A percentile compares a stretch with the other conserved stretches of the same genome.
phyloP scores from a whole-genome alignment of 2,888 invertebrate species.

The Abscondita cerata region DNA sequence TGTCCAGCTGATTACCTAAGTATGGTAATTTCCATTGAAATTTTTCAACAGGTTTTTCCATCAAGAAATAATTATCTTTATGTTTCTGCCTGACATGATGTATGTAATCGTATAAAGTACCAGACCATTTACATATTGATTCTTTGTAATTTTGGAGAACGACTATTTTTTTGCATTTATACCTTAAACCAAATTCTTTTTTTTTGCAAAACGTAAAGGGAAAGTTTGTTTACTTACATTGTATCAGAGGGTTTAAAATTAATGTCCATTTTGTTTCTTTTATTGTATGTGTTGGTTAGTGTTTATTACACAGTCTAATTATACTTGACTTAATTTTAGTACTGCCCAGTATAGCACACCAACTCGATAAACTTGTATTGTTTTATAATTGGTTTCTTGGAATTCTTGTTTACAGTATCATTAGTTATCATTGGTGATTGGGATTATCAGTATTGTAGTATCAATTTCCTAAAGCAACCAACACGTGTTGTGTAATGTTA shows the following conservation, averaged over 20 bases:
- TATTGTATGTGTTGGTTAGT: too few species aligned
- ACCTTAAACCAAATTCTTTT: constrained; percentile 14
- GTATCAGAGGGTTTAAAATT: background rate
- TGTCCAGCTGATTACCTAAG: constrained; percentile 26
- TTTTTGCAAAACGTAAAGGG: too few species aligned
- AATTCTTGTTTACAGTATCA: background rate
- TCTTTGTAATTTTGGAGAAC: constrained; percentile 21
- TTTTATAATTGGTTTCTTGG: background rate
- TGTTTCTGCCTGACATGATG: constrained; percentile 27
- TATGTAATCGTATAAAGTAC: constrained; percentile 29
- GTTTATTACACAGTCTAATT: too few species aligned
- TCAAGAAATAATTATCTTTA: constrained; percentile 16
- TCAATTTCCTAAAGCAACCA: too few species aligned
- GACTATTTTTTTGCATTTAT: constrained; percentile 31
- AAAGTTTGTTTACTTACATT: constrained; percentile 16
- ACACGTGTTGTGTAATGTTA: too few species aligned
- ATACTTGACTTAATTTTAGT: too few species aligned
- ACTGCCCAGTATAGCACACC: too few species aligned
- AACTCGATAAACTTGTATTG: background rate
- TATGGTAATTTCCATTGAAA: constrained; percentile 31
- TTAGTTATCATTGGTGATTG: too few species aligned
- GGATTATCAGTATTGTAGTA: too few species aligned
- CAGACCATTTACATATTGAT: constrained; percentile 34
- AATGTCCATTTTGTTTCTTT: background rate
- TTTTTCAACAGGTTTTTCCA: background rate